A percentile compares a stretch with the other conserved stretches of the same genome.
Evolutionary conservation across 2,797 vertebrate species (phyloP).

Genomic region (Champsocephalus gunnari): DNA sequence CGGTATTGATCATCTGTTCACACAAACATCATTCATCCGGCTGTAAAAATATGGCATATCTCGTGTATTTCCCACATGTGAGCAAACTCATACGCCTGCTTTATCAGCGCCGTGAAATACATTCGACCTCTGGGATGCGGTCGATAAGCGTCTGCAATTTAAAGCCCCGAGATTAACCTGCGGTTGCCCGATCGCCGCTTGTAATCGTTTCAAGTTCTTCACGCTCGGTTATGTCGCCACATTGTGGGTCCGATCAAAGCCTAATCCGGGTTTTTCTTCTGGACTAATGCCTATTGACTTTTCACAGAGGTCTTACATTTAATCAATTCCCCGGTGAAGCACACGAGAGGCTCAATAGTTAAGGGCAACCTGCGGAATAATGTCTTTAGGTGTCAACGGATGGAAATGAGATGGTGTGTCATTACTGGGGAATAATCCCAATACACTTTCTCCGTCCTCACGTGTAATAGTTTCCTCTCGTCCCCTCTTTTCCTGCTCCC

Average conservation of each 20-base stretch:
- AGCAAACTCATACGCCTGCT: not conserved
- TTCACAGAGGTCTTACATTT: constrained; percentile 65
- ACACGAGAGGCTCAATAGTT: constrained; percentile 47
- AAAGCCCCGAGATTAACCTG: constrained; percentile 58
- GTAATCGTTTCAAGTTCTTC: constrained; percentile 51
- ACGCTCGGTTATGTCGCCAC: constrained; percentile 26
- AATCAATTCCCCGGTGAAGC: constrained; percentile 64
- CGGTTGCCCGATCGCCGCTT: constrained; percentile 19
- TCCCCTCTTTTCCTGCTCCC: constrained; percentile 3
- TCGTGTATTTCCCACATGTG: not conserved
- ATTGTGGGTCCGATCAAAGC: constrained; percentile 55
- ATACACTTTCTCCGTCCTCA: constrained; percentile 1
- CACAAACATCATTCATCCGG: constrained; percentile 14
- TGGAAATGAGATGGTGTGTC: constrained; percentile 46
- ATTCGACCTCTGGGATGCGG: constrained; percentile 47
- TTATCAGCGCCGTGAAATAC: constrained; percentile 30
- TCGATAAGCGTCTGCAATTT: constrained; percentile 44
- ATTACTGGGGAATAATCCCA: constrained; percentile 22
- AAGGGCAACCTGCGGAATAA: constrained; percentile 38
- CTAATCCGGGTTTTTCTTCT: constrained; percentile 62
- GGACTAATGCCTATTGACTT: constrained; percentile 70
- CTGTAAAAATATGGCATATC: constrained; percentile 6
- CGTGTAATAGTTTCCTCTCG: constrained; percentile 3
- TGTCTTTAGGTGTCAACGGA: constrained; percentile 50
- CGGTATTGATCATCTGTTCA: constrained; percentile 30